Conservation (phyloP, 2,797 vertebrate species). For the Somateria mollissima region DNA sequence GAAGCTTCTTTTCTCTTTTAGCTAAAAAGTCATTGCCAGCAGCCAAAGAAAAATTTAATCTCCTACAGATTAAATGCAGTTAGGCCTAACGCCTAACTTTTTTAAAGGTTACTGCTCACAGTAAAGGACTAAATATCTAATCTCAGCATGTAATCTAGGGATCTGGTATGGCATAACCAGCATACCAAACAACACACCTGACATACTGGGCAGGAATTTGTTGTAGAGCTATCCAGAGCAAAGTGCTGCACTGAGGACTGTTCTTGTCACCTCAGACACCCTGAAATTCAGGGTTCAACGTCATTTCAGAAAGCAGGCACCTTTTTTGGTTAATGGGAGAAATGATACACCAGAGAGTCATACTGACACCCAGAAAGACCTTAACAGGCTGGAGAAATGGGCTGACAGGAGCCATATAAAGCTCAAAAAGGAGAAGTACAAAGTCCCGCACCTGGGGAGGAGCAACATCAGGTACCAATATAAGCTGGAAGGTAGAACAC, state of each 20-base stretch:
- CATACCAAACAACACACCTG: not conserved
- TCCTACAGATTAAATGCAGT: not conserved
- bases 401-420: not conserved
- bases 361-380: not conserved
- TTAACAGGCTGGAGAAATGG: not conserved
- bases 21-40: not conserved
- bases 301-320: not conserved
- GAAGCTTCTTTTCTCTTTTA: not conserved
- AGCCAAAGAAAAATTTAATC: not conserved
- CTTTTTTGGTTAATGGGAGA: not conserved
- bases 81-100: not conserved
- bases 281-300: not conserved
- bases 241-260: not conserved
- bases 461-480: not conserved
- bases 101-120: not conserved
- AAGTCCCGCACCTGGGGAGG: fast-evolving
- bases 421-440: not conserved
- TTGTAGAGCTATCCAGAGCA: not conserved
- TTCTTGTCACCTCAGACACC: not conserved
- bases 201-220: not conserved
- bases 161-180: not conserved
- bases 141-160: not conserved
- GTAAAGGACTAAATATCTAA: not conserved
- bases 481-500: not conserved
- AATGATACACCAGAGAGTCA: fast-evolving